A percentile compares a stretch with the other conserved stretches of the same genome.
phyloP scores from a whole-genome alignment of 2,888 invertebrate genomes.

The Periphyllus acericola region DNA sequence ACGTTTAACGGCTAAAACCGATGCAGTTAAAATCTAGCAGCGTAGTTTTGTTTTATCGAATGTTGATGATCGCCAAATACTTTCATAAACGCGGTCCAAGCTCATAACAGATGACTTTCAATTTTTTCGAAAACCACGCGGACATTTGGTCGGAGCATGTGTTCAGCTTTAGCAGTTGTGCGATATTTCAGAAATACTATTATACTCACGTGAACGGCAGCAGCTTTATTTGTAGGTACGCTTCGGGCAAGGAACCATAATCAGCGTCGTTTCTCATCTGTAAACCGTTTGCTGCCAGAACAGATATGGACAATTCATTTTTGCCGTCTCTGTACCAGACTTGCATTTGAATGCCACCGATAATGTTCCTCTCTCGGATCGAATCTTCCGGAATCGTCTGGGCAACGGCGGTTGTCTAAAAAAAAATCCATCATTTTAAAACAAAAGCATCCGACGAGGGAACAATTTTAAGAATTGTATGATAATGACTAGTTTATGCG shows the following conservation, averaged over 20 bases:
- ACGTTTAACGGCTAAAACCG: neutral
- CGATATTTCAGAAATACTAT: neutral
- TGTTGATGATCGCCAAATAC: no score
- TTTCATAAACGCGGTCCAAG: no score
- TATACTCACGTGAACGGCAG: constrained; percentile 78
- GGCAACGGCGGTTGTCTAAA: neutral
- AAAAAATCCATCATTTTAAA: constrained; percentile 37
- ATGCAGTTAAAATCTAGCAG: no score
- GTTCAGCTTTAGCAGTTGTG: no score
- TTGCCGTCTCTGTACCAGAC: constrained; percentile 89
- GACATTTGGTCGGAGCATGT: no score
- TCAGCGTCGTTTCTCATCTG: constrained; percentile 81
- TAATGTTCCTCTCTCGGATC: constrained; percentile 80
- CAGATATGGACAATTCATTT: constrained; percentile 83
- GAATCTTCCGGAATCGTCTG: constrained; percentile 73
- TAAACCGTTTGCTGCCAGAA: constrained; percentile 87
- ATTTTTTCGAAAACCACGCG: no score
- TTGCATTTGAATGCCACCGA: constrained; percentile 86
- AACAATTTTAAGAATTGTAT: constrained; percentile 23
- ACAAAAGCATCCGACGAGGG: neutral
- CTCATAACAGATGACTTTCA: no score
- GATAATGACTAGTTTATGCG: neutral
- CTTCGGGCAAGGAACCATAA: constrained; percentile 84
- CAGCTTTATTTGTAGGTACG: constrained; percentile 84
- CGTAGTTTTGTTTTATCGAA: no score